Evolutionary conservation across 1,140 invertebrate species (phyloP).

Genomic region (Drosophila kohkoa): DNA sequence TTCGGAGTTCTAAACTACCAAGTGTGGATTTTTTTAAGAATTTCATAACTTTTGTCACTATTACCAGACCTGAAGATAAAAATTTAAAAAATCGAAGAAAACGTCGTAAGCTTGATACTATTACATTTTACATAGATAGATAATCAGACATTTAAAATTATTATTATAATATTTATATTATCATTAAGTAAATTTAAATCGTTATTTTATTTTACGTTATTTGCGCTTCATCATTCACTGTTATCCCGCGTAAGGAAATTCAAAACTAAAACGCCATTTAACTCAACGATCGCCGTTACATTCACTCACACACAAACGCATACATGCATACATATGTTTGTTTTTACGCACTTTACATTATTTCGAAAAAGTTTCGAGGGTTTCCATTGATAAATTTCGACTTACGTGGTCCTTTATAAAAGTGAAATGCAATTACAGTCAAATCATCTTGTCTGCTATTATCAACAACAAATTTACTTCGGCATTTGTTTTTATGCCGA

Average conservation of each 20-base stretch:
- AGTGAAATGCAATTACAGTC: slow-evolving; percentile 30
- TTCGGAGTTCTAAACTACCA: too few species aligned
- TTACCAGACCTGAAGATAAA: not conserved
- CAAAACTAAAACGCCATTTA: not conserved
- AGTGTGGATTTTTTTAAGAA: not conserved
- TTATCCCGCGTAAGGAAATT: not conserved
- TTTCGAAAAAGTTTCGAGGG: not conserved
- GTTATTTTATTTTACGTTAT: not conserved
- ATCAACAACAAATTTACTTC: slow-evolving; percentile 23
- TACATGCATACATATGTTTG: not conserved
- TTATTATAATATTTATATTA: too few species aligned
- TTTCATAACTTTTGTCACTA: not conserved
- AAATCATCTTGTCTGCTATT: slow-evolving; percentile 3
- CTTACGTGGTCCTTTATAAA: slow-evolving; percentile 21
- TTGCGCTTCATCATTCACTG: not conserved
- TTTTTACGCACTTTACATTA: not conserved
- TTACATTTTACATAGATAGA: too few species aligned
- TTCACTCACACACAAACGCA: not conserved
- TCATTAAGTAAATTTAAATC: too few species aligned
- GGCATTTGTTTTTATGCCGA: slow-evolving; percentile 40
- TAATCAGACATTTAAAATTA: too few species aligned
- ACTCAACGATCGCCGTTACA: not conserved
- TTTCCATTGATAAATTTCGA: slow-evolving; percentile 21
- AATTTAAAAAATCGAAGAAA: too few species aligned
- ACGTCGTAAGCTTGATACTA: too few species aligned